These are phyloP conservation scores for Xenopus petersii DNA, from an alignment of 2,797 vertebrate genomes.

Conservation along the genomic window DNA sequence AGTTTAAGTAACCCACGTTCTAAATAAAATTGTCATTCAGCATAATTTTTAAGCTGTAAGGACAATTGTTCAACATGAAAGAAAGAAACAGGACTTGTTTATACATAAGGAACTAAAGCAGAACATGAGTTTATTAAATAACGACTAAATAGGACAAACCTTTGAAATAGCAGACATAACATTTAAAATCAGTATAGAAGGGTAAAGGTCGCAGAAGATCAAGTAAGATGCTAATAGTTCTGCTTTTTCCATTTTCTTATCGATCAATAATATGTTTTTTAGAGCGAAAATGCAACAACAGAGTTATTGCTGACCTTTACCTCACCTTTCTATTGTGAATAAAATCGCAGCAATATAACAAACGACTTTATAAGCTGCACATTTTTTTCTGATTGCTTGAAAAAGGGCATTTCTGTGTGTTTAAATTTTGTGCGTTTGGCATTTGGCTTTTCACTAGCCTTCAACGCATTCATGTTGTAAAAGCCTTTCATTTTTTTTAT, in stretches of 20 bases:
- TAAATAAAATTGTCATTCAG: conserved; percentile 37
- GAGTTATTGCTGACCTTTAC: conserved; percentile 90
- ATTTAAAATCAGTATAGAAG: conserved; percentile 69
- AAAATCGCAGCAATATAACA: conserved; percentile 79
- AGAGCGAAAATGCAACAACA: conserved; percentile 78
- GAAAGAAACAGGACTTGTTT: conserved; percentile 62
- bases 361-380: conserved; percentile 75
- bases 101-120: conserved; percentile 61
- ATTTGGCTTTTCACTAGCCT: conserved; percentile 39
- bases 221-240: conserved; percentile 81
- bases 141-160: conserved; percentile 71
- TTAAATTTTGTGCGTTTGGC: conserved; percentile 42
- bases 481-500: conserved; percentile 35
- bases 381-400: conserved; percentile 58
- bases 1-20: conserved; percentile 35
- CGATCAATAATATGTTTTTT: conserved; percentile 88
- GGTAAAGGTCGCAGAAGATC: conserved; percentile 87
- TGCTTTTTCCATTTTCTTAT: conserved; percentile 87
- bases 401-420: conserved; percentile 50
- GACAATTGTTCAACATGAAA: conserved; percentile 62
- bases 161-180: conserved; percentile 67
- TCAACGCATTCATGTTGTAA: conserved; percentile 54
- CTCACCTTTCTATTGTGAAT: conserved; percentile 78
- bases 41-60: conserved; percentile 43
- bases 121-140: conserved; percentile 67